Evolutionary conservation across 1,140 invertebrate genomes (phyloP).

Genomic region (Saxidomus purpurata): DNA sequence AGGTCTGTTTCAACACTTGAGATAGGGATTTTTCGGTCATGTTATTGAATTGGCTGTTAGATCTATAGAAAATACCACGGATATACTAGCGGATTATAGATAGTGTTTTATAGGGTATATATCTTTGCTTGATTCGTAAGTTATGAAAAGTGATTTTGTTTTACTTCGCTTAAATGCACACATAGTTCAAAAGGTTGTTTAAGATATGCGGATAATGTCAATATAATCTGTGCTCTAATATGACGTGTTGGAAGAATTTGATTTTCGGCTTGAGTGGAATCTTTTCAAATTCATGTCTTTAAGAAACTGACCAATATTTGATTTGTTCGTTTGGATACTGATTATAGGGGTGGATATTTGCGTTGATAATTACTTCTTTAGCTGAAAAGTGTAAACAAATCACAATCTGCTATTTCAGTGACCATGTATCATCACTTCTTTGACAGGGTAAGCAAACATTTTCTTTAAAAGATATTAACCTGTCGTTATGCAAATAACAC

Average conservation of each 20-base stretch:
- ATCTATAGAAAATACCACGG: slow-evolving; percentile 15
- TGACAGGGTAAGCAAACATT: slow-evolving; percentile 41
- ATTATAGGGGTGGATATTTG: too few species aligned
- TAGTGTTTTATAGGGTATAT: slow-evolving; percentile 10
- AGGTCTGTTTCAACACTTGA: slow-evolving; percentile 25
- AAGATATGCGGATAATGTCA: background rate
- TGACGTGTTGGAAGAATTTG: background rate
- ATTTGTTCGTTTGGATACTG: background rate
- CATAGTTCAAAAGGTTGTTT: background rate
- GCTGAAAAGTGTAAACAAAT: background rate
- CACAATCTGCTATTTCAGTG: background rate
- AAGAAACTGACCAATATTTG: background rate
- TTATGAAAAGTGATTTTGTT: slow-evolving; percentile 32
- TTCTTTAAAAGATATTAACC: background rate
- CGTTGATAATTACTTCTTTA: too few species aligned
- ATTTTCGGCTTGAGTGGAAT: background rate
- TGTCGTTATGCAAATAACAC: background rate
- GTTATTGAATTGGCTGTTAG: slow-evolving; percentile 12
- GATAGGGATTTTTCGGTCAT: slow-evolving; percentile 24
- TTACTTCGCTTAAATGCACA: background rate
- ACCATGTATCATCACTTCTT: slow-evolving; percentile 57
- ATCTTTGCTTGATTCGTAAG: slow-evolving; percentile 8
- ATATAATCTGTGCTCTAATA: background rate
- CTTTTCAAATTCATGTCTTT: background rate
- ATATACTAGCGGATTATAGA: slow-evolving; percentile 20